These are phyloP conservation scores for Phyllotreta cruciferae DNA, from an alignment of 2,888 invertebrate genomes.

Conservation along the genomic window DNA sequence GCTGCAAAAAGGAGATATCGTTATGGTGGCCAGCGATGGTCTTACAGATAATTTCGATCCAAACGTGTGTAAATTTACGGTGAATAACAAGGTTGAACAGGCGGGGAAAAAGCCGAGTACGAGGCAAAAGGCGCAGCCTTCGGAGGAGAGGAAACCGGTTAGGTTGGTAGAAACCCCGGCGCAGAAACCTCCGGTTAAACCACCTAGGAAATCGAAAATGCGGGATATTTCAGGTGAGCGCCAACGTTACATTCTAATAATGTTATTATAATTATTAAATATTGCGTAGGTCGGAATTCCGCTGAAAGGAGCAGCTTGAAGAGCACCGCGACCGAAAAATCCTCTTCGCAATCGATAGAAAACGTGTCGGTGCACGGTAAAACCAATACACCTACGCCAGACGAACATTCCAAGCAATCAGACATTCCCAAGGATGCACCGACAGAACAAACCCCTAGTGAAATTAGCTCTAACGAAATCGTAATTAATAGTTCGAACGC, in stretches of 20 bases:
- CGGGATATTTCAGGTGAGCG: conserved; percentile 32
- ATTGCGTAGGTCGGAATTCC: conserved; percentile 19
- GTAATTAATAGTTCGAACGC: conserved; percentile 1
- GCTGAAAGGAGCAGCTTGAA: conserved; percentile 35
- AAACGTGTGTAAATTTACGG: conserved; percentile 86
- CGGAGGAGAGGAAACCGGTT: conserved; percentile 35
- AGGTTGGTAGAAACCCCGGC: conserved; percentile 24
- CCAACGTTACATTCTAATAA: no score
- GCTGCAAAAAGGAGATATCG: conserved; percentile 80
- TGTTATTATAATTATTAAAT: no score
- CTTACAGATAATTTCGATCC: conserved; percentile 92
- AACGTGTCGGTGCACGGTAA: conserved; percentile 28
- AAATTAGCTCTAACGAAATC: conserved; percentile 19
- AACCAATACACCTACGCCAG: conserved; percentile 11
- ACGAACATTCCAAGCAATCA: conserved; percentile 17
- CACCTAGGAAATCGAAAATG: conserved; percentile 61
- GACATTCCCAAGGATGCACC: background rate
- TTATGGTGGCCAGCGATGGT: conserved; percentile 89
- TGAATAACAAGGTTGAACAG: conserved; percentile 57
- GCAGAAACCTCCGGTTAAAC: conserved; percentile 49
- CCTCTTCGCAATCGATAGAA: conserved; percentile 58
- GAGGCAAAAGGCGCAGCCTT: conserved; percentile 30
- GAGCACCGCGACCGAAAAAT: conserved; percentile 44
- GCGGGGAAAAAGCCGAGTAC: conserved; percentile 56
- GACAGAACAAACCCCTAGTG: background rate